Base-by-base conservation (phyloP, 2,797 vertebrate genomes). In the Thalassophryne amazonica region DNA sequence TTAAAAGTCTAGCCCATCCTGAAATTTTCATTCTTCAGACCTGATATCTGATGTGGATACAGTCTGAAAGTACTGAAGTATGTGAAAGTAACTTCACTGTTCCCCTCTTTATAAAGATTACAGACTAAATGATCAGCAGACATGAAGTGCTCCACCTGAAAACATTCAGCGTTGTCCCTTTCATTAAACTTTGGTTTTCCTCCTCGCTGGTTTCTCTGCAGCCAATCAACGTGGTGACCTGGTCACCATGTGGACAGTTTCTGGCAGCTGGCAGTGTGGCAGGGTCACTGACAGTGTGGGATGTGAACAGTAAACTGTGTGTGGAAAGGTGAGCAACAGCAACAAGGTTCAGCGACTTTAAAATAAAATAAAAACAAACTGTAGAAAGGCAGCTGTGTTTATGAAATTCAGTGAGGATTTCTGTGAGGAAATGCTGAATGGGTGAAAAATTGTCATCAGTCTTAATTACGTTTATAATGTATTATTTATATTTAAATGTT, bases 191-290 rank as follows among this genome's bases (percentile, higher is more conserved):
- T 7, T 1, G n/a, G n/a, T 7, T 15, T 7, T 11, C 16, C 0
- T 27, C 28, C 22, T 4, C 11, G 5, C 5, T 29, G 2, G 8
- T 21, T 45, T 68, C 65, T 51, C 46, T 38, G 47, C 76, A 99
- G 97, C 79, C 89, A 13, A 68, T 98, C 63, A 98, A 94, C 65
- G 80, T 95, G 55, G 89, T 95, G 60, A 76, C 86, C 55, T 99
- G 96, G 96, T 98, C 95, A 69, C 93, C 94, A 0, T 95, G 94
- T 74, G 94, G 94, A 12, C 83, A 66, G 29, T 93, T 92, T 75
- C 77, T 99, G 84, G 94, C 94, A 53, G 93, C 93, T 1, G 96
- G 91, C 39, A 85, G 91, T 4, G 78, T 95, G 6, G 92, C 93
- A 23, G 97, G 97, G 15, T 81, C 46, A 12, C 83, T 98, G 24